These are phyloP conservation scores for Miltochrista miniata DNA, from an alignment of 2,888 invertebrate species.

Conservation along the genomic window DNA sequence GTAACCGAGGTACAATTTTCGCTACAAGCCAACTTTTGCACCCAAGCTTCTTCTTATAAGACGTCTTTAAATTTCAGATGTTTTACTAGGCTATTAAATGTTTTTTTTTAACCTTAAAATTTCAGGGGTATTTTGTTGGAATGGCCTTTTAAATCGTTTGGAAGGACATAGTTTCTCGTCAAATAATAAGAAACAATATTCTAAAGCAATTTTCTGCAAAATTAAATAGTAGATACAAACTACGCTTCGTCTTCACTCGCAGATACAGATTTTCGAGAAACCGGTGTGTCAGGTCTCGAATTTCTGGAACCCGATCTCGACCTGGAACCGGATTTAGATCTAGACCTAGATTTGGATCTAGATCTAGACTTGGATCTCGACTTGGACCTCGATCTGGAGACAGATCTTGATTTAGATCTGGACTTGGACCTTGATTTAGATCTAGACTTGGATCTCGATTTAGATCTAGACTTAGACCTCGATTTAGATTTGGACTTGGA, in stretches of 20 bases:
- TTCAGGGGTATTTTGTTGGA: too few relatives aligned
- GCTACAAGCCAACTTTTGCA: too few relatives aligned
- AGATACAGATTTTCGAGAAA: conserved; percentile 84
- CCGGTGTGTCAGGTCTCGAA: conserved; percentile 81
- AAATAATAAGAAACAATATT: too few relatives aligned
- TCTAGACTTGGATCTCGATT: conserved; percentile 40
- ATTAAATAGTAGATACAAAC: conserved; percentile 39
- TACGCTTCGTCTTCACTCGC: conserved; percentile 83
- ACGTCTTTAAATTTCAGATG: too few relatives aligned
- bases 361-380: conserved; percentile 40
- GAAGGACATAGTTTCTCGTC: too few relatives aligned
- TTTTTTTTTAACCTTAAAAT: too few relatives aligned
- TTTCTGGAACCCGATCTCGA: conserved; percentile 71
- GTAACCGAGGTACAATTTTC: too few relatives aligned
- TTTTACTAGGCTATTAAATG: too few relatives aligned
- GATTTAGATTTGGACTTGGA: conserved; percentile 30
- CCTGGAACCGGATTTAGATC: conserved; percentile 65
- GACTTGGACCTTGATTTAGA: conserved; percentile 33
- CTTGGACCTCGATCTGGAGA: conserved; percentile 12
- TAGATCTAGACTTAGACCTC: conserved; percentile 41
- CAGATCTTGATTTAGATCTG: background rate
- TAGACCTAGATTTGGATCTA: conserved; percentile 55
- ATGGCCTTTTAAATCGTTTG: too few relatives aligned
- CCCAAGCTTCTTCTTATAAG: too few relatives aligned
- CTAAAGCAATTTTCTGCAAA: too few relatives aligned